Base-by-base conservation (phyloP, 2,797 vertebrate species). In the Neosilurus hyrtlii region DNA sequence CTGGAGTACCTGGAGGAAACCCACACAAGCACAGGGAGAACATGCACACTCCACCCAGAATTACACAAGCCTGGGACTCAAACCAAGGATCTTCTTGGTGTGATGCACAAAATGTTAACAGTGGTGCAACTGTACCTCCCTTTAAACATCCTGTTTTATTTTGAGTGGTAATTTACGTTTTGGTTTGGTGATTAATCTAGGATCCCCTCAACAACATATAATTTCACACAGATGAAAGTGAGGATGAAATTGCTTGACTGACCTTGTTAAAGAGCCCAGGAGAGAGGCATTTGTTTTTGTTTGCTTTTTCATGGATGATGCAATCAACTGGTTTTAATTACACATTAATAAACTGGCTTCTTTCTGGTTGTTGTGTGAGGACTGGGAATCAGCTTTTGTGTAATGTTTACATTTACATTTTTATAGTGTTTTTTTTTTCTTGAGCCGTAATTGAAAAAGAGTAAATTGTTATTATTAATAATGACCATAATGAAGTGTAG, bases 221-320 rank as follows among this genome's bases (percentile, higher is more conserved):
- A 56, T 56, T 56, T 56, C 52, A 30, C 51, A 10, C 71, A 15
- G 35, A 43, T 16, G 76, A 16, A 52, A 65, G 76, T 43, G 61
- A 26, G 76, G 9, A 26, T 20, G 43, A 78, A 65, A 65, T 52
- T 9, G 16, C 43, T 18, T 51, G 59, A 78, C 59, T 43, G 59
- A 18, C 43, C 59, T 78, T 59, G 51, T 78, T 78, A 78, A 26
- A 52, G 76, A 78, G n/a, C 61, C 24, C 43, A 12, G 49, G 61
- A 78, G 76, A 78, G 43, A 3, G 61, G n/a, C 61, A 12, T 65
- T 78, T 20, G 12, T 43, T 62, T 76, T 61, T 35, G 59, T 63
- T 63, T 24, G 43, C 76, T 37, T 76, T 63, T 63, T 24, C 76
- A 22, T 9, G 62, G 43, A 52, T 65, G 76, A 65, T 51, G 61